phyloP scores from a whole-genome alignment of 64 coral and sea anemone species.

The Stylophora pistillata region DNA sequence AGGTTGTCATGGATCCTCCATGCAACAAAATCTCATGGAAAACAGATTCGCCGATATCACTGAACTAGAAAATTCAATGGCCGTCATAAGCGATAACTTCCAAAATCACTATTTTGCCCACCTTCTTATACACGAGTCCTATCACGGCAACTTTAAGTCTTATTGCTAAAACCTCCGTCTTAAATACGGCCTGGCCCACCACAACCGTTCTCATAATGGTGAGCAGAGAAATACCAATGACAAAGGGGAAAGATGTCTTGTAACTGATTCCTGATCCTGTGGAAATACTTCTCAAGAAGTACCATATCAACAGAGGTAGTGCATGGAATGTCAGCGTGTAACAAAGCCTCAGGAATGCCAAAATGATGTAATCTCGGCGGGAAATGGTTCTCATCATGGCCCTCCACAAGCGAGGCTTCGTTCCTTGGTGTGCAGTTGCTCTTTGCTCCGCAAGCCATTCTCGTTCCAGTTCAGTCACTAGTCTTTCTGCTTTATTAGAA shows the following conservation, averaged over 20 bases:
- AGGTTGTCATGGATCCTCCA: too few relatives aligned
- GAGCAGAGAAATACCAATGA: neutral
- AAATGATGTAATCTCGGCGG: neutral
- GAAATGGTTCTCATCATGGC: constrained; percentile 18
- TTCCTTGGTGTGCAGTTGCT: neutral
- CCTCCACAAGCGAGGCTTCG: constrained; percentile 20
- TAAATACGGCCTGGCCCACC: neutral
- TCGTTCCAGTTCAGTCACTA: neutral
- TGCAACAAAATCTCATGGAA: too few relatives aligned
- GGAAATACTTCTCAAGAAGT: constrained; percentile 10
- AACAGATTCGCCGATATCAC: neutral
- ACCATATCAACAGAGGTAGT: constrained; percentile 9
- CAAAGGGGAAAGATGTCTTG: neutral
- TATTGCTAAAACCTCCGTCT: neutral
- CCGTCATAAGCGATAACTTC: neutral
- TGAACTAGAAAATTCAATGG: neutral
- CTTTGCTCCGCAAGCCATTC: neutral
- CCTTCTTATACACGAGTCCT: constrained; percentile 49
- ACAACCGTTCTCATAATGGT: neutral
- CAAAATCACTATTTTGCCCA: neutral
- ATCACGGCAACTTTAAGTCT: constrained; percentile 19
- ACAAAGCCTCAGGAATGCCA: neutral
- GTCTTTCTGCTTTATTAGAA: neutral
- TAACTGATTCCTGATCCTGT: neutral
- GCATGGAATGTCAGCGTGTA: neutral